These are phyloP conservation scores for Ornithorhynchus anatinus DNA, from an alignment of 2,113 vertebrate genomes.

Conservation along the genomic window DNA sequence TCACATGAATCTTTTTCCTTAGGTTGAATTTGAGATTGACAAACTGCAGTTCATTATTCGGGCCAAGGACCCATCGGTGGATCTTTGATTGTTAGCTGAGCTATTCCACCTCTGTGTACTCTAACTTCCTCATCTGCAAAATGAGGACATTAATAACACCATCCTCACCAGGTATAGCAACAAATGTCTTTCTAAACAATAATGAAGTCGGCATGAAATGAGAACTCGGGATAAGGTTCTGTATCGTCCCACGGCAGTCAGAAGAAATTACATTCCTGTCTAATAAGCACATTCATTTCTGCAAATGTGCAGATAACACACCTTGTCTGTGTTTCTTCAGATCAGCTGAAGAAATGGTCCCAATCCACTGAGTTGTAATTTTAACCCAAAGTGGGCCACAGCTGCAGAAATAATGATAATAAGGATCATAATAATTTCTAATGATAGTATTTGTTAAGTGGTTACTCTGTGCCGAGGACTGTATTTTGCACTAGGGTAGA, in stretches of 20 bases:
- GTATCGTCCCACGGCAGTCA: background rate
- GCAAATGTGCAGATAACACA: background rate
- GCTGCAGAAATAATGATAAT: slow-evolving; percentile 21
- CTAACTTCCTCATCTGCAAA: background rate
- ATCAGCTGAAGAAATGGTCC: background rate
- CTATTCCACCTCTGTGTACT: background rate
- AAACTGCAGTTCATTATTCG: too few species aligned
- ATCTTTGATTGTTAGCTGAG: too few species aligned
- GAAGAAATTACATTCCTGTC: background rate
- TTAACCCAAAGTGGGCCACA: background rate
- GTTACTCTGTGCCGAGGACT: too few species aligned
- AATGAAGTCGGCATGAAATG: slow-evolving; percentile 8
- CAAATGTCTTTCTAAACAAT: background rate
- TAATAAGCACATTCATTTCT: background rate
- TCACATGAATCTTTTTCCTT: too few species aligned
- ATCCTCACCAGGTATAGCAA: background rate
- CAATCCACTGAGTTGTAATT: too few species aligned
- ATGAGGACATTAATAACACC: background rate
- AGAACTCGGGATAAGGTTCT: background rate
- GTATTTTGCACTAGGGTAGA: too few species aligned
- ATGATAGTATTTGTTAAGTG: too few species aligned
- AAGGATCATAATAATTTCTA: too few species aligned
- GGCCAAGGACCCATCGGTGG: too few species aligned
- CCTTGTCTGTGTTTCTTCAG: background rate
- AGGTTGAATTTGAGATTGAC: too few species aligned